Evolutionary conservation across 2,888 invertebrate species (phyloP), one percentile per base, ranked within the genome.

Genomic region (Sthenelais limicola): DNA sequence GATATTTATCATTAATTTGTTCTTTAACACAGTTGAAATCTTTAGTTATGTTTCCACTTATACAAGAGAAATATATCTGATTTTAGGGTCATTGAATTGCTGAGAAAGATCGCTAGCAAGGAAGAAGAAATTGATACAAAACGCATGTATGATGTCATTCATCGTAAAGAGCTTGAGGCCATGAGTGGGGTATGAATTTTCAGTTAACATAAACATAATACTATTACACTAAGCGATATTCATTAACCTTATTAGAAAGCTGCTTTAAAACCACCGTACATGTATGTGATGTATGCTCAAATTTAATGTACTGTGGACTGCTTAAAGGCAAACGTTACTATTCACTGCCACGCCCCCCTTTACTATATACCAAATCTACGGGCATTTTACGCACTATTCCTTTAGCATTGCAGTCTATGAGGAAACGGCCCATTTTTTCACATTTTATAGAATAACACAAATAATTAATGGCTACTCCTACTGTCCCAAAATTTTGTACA

Each of bases 101-200:
- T 85, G 74, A 70, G 73, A 28, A 80, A 79, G 33, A 72, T 84
- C 4, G 75, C 76, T 1, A 75, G 76, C 81, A 83, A 18, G 9
- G 72, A 77, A 32, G 82, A 83, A 58, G 74, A 77, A 35, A 89
- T 96, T 74, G 94, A 96, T 83, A 92, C 94, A 92, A 91, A 91
- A 30, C 89, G 95, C 32, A 90, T 96, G 90, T 88, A 88, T 24
- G 91, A 92, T 52, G 90, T 96, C 9, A 90, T 96, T 49, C 91
- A 92, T 79, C 91, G 93, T 73, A 92, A 92, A 73, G 80, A 84
- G 12, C 78, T 86, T 80, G 83, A 90, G 51, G 76, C 82, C 5
- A 75, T 84, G 48, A 83, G 80, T 56, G 77, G 76, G 72, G 86
- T 85, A 73, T 79, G 83, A 74, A 28, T 15, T 21, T n/a, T 5